A percentile compares a stretch with the other conserved stretches of the same genome.
These are phyloP conservation scores for Aeoliscus strigatus DNA, from an alignment of 2,797 vertebrate species.

Conservation along the genomic window DNA sequence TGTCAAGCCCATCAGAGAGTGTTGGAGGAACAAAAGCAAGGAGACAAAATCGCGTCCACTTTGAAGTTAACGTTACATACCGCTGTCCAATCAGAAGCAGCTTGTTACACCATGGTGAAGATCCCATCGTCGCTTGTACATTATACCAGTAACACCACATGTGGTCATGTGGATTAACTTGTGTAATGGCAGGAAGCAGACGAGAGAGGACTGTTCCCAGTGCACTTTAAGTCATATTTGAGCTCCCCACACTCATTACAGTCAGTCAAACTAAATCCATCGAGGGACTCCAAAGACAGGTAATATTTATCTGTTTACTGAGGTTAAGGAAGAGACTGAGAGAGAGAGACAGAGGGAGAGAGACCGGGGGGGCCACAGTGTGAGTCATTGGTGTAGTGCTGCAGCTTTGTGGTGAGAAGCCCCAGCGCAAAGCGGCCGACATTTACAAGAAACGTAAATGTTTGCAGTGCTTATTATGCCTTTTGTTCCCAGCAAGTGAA, in stretches of 20 bases:
- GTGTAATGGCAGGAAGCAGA: slow-evolving; percentile 46
- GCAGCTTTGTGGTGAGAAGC: slow-evolving; percentile 24
- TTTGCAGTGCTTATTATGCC: too few relatives aligned
- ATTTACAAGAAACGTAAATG: too few relatives aligned
- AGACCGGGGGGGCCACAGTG: slow-evolving; percentile 47
- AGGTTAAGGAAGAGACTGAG: slow-evolving; percentile 28
- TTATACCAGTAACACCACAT: slow-evolving; percentile 15
- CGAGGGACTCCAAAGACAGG: slow-evolving; percentile 20
- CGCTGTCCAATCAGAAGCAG: slow-evolving; percentile 26
- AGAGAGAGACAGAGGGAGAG: slow-evolving; percentile 29
- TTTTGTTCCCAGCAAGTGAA: too few relatives aligned
- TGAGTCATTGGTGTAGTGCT: slow-evolving; percentile 4
- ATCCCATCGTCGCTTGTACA: slow-evolving; percentile 6
- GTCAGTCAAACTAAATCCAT: slow-evolving; percentile 36
- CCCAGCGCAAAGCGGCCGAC: slow-evolving; percentile 19
- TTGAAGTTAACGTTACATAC: slow-evolving; percentile 29
- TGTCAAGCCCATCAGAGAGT: slow-evolving; percentile 45
- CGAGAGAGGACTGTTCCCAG: slow-evolving; percentile 29
- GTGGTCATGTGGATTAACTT: slow-evolving; percentile 60
- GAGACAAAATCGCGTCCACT: slow-evolving; percentile 35
- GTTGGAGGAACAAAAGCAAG: slow-evolving; percentile 22
- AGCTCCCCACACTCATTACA: slow-evolving; percentile 35
- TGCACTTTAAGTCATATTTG: slow-evolving; percentile 50
- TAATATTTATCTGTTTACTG: slow-evolving; percentile 10
- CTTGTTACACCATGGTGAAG: slow-evolving; percentile 22